phyloP scores from a whole-genome alignment of 2,888 invertebrate species.

The Stenotaenia linearis region DNA sequence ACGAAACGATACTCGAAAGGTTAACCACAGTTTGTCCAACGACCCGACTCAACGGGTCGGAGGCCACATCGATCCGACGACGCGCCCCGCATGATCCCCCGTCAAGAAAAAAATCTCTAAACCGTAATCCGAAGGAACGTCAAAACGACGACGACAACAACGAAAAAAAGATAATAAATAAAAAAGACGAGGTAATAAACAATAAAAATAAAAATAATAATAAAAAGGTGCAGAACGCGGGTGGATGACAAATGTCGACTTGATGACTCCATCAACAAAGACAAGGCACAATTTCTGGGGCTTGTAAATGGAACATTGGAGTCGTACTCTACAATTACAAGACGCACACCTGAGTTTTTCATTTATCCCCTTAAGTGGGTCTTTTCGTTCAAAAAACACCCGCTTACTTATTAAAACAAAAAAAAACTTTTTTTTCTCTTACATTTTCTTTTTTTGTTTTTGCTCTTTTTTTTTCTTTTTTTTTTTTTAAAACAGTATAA shows the following conservation, averaged over 20 bases:
- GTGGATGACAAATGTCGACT: background rate
- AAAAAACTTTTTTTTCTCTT: background rate
- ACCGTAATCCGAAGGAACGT: too few relatives aligned
- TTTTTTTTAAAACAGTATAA: too few relatives aligned
- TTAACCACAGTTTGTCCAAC: background rate
- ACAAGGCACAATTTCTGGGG: background rate
- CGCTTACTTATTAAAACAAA: conserved; percentile 4
- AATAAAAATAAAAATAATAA: background rate
- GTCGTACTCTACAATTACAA: background rate
- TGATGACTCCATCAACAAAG: conserved; percentile 16
- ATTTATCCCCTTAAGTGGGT: background rate
- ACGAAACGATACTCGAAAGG: background rate
- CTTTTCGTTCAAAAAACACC: background rate
- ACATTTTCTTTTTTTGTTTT: too few relatives aligned
- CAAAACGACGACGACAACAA: too few relatives aligned
- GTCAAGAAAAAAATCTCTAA: background rate
- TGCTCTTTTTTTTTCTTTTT: too few relatives aligned
- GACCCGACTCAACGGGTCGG: background rate
- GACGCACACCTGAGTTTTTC: conserved; percentile 4
- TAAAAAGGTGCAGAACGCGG: background rate
- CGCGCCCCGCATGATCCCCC: background rate
- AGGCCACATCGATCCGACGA: background rate
- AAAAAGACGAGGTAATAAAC: background rate
- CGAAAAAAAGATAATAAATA: background rate
- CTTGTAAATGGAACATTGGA: background rate